Evolutionary conservation across 1,140 invertebrate genomes (phyloP).

Genomic region (Asobara japonica): DNA sequence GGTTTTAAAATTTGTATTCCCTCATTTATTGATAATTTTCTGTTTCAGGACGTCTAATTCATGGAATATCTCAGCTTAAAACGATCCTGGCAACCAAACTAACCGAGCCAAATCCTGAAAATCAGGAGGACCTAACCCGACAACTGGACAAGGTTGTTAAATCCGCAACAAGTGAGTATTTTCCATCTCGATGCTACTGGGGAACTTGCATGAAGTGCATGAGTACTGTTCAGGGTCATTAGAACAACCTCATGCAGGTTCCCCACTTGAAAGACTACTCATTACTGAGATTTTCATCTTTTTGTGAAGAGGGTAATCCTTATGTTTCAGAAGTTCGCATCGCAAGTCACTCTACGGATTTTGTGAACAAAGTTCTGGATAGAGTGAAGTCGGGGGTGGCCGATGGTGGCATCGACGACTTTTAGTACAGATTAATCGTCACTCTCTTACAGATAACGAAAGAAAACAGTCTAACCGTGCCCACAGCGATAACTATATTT

Average conservation of each 20-base stretch:
- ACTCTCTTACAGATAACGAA: not conserved
- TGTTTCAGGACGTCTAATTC: constrained; percentile 73
- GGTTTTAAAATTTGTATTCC: constrained; percentile 22
- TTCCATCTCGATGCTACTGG: no score
- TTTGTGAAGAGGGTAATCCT: constrained; percentile 28
- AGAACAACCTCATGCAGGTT: not conserved
- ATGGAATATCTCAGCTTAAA: constrained; percentile 75
- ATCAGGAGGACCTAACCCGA: constrained; percentile 72
- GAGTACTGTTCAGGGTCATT: constrained; percentile 16
- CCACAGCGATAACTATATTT: constrained; percentile 1
- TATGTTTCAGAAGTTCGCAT: constrained; percentile 76
- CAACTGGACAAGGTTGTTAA: constrained; percentile 75
- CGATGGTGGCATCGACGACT: constrained; percentile 75
- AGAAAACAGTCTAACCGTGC: not conserved
- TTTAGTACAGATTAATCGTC: constrained; percentile 54
- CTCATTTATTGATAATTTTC: constrained; percentile 37
- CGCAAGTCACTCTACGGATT: constrained; percentile 85
- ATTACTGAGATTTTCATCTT: constrained; percentile 15
- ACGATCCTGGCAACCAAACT: constrained; percentile 72
- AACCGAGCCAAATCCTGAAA: constrained; percentile 66
- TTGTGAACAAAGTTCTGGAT: constrained; percentile 86
- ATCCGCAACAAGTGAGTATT: constrained; percentile 72
- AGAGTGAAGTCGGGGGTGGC: constrained; percentile 76
- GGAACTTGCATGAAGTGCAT: no score
- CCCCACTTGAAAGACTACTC: not conserved